Percentiles rank a stretch among this genome's conserved stretches.
Conservation (phyloP, 2,888 invertebrate genomes). For the Idaea aversata region DNA sequence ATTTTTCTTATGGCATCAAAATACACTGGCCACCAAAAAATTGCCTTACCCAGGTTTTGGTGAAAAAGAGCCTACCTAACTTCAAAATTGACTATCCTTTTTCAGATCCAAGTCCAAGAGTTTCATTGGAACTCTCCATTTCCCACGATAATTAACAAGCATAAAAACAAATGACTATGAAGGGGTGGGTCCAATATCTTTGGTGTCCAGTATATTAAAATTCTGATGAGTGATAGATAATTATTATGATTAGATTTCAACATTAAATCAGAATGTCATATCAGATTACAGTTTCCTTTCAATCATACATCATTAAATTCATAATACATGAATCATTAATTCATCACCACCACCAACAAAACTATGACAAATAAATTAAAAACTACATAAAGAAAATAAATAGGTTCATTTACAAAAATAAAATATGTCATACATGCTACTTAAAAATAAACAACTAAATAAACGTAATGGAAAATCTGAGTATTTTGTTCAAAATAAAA, state of each 20-base stretch:
- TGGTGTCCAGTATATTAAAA: background rate
- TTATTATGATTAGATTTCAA: background rate
- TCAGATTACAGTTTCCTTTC: background rate
- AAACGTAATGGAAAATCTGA: background rate
- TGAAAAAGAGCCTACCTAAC: no score
- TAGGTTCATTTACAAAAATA: background rate
- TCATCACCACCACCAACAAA: background rate
- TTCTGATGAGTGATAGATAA: background rate
- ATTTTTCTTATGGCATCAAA: background rate
- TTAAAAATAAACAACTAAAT: background rate
- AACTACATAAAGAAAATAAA: background rate
- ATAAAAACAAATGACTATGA: no score
- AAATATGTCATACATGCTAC: slow-evolving; percentile 1
- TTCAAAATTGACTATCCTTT: no score
- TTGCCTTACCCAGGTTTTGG: no score
- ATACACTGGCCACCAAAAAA: background rate
- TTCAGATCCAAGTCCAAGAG: no score
- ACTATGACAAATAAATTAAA: background rate
- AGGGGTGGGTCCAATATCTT: no score
- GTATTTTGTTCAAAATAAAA: background rate
- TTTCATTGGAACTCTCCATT: no score
- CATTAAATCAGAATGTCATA: background rate
- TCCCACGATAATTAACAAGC: no score
- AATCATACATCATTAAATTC: background rate
- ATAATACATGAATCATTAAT: background rate